Percentiles rank a stretch among this genome's conserved stretches.
phyloP scores from a whole-genome alignment of 1,140 invertebrate genomes.

The Lordiphosa collinella region DNA sequence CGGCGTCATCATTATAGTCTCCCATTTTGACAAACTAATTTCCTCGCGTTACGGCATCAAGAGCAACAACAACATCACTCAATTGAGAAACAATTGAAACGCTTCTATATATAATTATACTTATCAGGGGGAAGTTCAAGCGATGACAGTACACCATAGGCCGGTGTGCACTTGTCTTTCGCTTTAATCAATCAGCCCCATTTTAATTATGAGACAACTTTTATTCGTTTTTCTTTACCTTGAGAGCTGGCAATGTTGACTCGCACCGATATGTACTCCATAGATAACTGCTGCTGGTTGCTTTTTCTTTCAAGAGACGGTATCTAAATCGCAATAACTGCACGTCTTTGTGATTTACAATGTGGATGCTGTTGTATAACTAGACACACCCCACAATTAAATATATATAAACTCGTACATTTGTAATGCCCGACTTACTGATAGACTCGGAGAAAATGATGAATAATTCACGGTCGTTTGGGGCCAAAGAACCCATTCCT shows the following conservation, averaged over 20 bases:
- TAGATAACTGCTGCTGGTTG: constrained; percentile 30
- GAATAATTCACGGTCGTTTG: background rate
- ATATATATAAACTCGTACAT: background rate
- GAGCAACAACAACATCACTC: constrained; percentile 15
- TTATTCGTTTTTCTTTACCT: constrained; percentile 17
- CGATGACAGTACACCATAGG: background rate
- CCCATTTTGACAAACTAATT: constrained; percentile 39
- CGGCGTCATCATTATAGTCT: constrained; percentile 49
- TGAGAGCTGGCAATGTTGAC: constrained; percentile 28
- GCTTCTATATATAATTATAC: constrained; percentile 32
- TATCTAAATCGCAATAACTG: constrained; percentile 21
- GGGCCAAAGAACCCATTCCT: too few relatives aligned
- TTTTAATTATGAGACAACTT: constrained; percentile 33
- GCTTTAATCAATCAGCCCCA: background rate
- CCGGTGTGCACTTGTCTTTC: background rate
- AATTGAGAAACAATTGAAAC: constrained; percentile 33
- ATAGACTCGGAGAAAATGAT: too few relatives aligned
- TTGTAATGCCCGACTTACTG: too few relatives aligned
- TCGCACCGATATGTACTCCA: constrained; percentile 21
- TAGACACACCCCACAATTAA: background rate
- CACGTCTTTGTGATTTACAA: constrained; percentile 32
- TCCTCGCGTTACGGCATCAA: constrained; percentile 22
- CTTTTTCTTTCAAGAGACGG: constrained; percentile 31
- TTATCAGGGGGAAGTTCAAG: constrained; percentile 20
- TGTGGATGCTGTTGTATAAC: constrained; percentile 31